Evolutionary conservation across 2,888 invertebrate genomes (phyloP).

Genomic region (Colostygia pectinataria): DNA sequence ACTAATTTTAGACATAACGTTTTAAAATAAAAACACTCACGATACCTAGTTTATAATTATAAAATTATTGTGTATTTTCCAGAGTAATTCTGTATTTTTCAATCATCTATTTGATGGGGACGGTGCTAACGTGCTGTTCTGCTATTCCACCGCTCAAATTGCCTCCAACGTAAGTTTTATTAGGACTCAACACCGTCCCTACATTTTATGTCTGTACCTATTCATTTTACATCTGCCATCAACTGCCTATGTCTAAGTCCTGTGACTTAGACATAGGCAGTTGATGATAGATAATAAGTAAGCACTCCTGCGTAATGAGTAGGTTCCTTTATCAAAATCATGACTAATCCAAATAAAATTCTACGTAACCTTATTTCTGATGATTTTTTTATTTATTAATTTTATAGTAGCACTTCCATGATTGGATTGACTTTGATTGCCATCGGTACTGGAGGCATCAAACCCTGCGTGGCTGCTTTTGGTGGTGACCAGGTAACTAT

Average conservation of each 20-base stretch:
- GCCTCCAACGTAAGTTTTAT: conserved; percentile 80
- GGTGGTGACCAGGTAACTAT: conserved; percentile 90
- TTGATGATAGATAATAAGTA: too few species aligned
- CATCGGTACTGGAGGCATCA: conserved; percentile 92
- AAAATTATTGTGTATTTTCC: conserved; percentile 46
- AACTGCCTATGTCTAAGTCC: too few species aligned
- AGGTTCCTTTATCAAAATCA: too few species aligned
- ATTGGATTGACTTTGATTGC: conserved; percentile 85
- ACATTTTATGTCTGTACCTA: background rate
- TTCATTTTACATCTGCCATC: too few species aligned
- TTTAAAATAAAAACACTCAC: too few species aligned
- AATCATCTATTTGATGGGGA: conserved; percentile 87
- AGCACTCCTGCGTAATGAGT: too few species aligned
- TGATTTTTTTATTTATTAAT: conserved; percentile 2
- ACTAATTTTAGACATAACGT: too few species aligned
- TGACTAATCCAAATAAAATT: too few species aligned
- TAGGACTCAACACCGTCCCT: background rate
- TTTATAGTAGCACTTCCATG: conserved; percentile 78
- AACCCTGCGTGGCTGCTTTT: conserved; percentile 93
- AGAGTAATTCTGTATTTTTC: conserved; percentile 90
- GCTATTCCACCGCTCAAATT: conserved; percentile 82
- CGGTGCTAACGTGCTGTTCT: conserved; percentile 85
- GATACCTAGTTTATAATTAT: background rate
- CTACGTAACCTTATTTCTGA: too few species aligned
- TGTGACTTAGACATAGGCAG: too few species aligned